Percentiles rank a stretch among this genome's conserved stretches.
phyloP scores from a whole-genome alignment of 1,140 invertebrate genomes.

The Lucilia sericata region DNA sequence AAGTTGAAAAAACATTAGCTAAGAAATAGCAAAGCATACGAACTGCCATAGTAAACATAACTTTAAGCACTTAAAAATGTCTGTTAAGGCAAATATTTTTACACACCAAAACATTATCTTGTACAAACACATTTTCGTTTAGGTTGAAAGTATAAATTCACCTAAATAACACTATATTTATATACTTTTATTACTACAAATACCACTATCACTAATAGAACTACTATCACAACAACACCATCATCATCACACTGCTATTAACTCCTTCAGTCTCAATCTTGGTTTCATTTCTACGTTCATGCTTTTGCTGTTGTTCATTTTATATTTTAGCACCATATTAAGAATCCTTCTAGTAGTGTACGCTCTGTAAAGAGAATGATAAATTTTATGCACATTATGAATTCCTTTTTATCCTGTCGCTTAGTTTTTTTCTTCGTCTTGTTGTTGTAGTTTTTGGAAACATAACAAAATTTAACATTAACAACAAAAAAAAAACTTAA shows the following conservation, averaged over 20 bases:
- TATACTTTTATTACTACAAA: no score
- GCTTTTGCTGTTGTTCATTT: no score
- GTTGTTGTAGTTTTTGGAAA: background rate
- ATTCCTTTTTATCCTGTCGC: constrained; percentile 6
- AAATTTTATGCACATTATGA: constrained; percentile 23
- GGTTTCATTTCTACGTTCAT: no score
- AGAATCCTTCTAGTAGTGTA: background rate
- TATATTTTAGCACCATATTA: background rate
- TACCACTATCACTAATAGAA: no score
- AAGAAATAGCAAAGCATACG: no score
- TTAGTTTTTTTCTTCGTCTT: background rate
- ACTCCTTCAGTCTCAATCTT: no score
- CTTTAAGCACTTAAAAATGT: constrained; percentile 1
- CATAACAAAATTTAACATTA: background rate
- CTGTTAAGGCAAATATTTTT: no score
- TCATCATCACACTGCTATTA: no score
- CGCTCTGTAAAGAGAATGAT: background rate
- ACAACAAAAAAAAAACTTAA: background rate
- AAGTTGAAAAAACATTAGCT: background rate
- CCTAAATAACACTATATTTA: no score
- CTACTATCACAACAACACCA: no score
- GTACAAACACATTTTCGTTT: background rate
- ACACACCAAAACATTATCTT: background rate
- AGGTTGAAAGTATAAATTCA: no score
- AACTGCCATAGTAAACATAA: background rate